These are phyloP conservation scores for Andrena cerasifolii DNA, from an alignment of 1,140 invertebrate genomes.

Conservation along the genomic window DNA sequence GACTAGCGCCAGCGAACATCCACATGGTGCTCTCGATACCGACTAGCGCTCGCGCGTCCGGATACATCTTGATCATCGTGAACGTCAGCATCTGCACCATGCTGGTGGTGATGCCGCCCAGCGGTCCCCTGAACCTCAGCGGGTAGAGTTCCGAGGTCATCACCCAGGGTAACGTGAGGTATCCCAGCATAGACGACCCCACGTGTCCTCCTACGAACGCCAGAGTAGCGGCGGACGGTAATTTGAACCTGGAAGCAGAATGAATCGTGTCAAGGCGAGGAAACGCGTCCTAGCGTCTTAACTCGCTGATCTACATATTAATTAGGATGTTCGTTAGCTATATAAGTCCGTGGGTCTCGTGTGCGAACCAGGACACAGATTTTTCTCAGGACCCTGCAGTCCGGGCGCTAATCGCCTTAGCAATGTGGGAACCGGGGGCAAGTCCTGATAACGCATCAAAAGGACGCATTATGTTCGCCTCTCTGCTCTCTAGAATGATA, in stretches of 20 bases:
- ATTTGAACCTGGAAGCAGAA: slow-evolving; percentile 59
- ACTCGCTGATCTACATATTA: slow-evolving; percentile 3
- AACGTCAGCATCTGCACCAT: slow-evolving; percentile 89
- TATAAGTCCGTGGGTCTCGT: background rate
- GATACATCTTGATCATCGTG: slow-evolving; percentile 87
- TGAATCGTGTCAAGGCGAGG: background rate
- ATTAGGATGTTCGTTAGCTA: background rate
- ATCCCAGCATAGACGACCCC: slow-evolving; percentile 88
- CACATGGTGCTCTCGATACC: slow-evolving; percentile 89
- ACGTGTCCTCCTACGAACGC: slow-evolving; percentile 87
- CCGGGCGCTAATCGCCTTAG: background rate
- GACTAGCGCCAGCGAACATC: slow-evolving; percentile 88
- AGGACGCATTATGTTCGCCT: no score
- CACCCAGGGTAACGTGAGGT: slow-evolving; percentile 88
- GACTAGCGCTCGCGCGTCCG: slow-evolving; percentile 83
- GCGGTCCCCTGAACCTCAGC: slow-evolving; percentile 85
- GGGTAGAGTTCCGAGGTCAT: slow-evolving; percentile 90
- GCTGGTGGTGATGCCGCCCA: slow-evolving; percentile 87
- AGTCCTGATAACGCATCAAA: no score
- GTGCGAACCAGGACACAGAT: background rate
- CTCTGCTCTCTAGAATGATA: no score
- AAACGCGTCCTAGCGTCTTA: background rate
- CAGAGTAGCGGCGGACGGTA: slow-evolving; percentile 82
- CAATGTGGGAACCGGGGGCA: no score
- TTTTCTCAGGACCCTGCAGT: background rate